Evolutionary conservation across 1,140 invertebrate genomes (phyloP), one percentile per base, ranked within the genome.

Genomic region (Drosophila tsacasi): DNA sequence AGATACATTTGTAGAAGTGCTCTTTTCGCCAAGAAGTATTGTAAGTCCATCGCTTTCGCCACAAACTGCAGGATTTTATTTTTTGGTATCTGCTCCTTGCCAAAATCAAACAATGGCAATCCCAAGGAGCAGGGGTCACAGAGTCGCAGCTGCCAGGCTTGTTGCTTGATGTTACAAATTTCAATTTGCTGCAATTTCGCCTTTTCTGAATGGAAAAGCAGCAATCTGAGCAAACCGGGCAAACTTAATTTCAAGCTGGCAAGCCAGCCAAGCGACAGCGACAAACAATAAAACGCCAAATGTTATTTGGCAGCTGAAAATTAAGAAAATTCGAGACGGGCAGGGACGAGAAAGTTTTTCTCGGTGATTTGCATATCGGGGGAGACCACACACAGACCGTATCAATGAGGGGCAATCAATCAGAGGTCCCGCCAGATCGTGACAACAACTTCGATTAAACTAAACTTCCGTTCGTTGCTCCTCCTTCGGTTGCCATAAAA

Each of bases 381-480:
- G 47, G 10, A 63, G 57, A 37, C 32, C 52, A 55, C 30, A 37
- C 15, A 39, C 54, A 49, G 37, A 52, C 52, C 74, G 67, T 81
- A 84, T 83, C 67, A 87, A 87, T 79, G 82, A 62, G 80, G 68
- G 78, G 79, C 69, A 89, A 87, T 87, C 83, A 87, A 87, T 87
- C 83, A 89, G 81, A 52, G 65, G 66, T 63, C 49, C 32, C 40
- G 19, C 52, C 80, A 73, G 85, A 63, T 87, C 83, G 76, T 83
- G 80, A 76, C 83, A 87, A 67, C 67, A 80, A 89, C 84, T 89
- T 89, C 84, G 84, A 87, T 83, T 89, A 89, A 89, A 84, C 81
- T 83, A 89, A 89, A 81, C 69, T 84, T 87, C 84, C 84, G 72
- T 81, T 83, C 66, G 69, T 23, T 59, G 21, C 21, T 60, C 40